Base-by-base conservation (phyloP, 2,888 invertebrate species). In the Stenodera caucasica region DNA sequence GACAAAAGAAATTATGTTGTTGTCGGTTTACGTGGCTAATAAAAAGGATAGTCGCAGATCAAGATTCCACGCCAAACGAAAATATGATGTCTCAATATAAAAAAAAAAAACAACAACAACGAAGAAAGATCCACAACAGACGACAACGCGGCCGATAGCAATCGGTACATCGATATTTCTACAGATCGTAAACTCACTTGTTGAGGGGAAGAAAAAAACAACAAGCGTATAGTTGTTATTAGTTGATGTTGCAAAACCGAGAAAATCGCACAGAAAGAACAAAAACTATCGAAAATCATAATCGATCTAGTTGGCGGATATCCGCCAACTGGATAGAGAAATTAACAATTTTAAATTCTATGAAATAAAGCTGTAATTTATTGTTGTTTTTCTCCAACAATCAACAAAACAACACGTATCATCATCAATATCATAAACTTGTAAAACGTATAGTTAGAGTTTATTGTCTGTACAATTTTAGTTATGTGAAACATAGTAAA, bases 151-250 rank as follows among this genome's bases (percentile, higher is more conserved):
- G 52, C 62, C 63, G 72, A 72, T 72, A 72, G 67, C 66, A 66
- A 72, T 72, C 72, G 58, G 56, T 59, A 72, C 70, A 70, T 71
- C 72, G 70, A 72, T 71, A 70, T 70, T 71, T 67, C 70, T 67
- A 65, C 70, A 67, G 70, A 65, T 71, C 72, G 72, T 72, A 71
- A 72, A 69, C 54, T 60, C 56, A 58, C 53, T 14, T 56, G 55
- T 57, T 35, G 15, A 15, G 29, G 14, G 11, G 50, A 26, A 37
- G 49, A 60, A 60, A 57, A 52, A 53, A 53, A 32, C 52, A 49
- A 56, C 56, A 26, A 50, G 12, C 40, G 45, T 56, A 45, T 37
- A 37, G 37, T 37, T 37, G 37, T 37, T 37, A 37, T 21, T 45
- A 50, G 54, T 59, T 58, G 45, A 45, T 15, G 45, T 59, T 55